Evolutionary conservation across 2,113 vertebrate genomes (phyloP).

Genomic region (Limnothrissa miodon): DNA sequence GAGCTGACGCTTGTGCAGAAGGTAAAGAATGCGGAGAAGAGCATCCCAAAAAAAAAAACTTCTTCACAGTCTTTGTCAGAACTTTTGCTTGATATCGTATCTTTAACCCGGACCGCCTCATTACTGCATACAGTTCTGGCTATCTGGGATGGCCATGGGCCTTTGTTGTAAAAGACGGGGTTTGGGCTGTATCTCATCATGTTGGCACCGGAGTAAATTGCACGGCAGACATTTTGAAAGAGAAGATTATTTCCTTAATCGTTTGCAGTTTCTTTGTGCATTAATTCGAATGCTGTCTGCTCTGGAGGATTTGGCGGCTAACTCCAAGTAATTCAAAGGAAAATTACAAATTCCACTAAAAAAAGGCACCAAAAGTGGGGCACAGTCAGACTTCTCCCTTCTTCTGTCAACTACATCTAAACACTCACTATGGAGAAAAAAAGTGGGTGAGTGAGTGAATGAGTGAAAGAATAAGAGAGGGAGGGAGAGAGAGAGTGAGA

Average conservation of each 20-base stretch:
- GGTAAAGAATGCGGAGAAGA: not conserved
- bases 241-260: constrained; percentile 37
- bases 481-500: not conserved
- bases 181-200: not conserved
- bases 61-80: not conserved
- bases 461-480: too few relatives aligned
- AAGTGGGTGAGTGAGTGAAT: not conserved
- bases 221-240: constrained; percentile 4
- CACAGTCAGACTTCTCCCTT: not conserved
- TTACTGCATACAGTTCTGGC: not conserved
- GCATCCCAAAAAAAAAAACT: not conserved
- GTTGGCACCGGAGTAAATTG: constrained; percentile 28
- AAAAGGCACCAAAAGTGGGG: not conserved
- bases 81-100: not conserved
- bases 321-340: not conserved
- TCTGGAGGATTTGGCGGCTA: constrained; percentile 20
- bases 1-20: not conserved
- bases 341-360: not conserved
- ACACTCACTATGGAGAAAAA: not conserved
- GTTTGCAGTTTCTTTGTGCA: constrained; percentile 29
- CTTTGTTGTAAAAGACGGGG: not conserved
- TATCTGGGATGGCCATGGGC: not conserved
- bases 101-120: not conserved
- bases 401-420: not conserved
- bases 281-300: constrained; percentile 33